phyloP scores from a whole-genome alignment of 2,888 invertebrate species.

The Dynastes grantii region DNA sequence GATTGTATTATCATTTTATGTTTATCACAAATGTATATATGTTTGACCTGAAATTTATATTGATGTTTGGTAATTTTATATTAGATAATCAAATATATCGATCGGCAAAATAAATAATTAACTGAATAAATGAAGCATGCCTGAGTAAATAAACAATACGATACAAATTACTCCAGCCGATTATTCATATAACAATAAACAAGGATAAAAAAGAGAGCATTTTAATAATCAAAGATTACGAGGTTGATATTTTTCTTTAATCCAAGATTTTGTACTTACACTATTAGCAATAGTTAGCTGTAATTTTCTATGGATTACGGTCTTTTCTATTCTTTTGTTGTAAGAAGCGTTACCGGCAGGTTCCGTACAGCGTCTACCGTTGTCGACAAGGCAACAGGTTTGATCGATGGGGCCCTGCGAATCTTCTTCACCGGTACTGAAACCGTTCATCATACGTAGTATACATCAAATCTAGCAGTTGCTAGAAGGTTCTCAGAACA shows the following conservation, averaged over 20 bases:
- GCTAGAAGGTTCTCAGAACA: slow-evolving; percentile 5
- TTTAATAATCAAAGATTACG: not conserved
- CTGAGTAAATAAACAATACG: slow-evolving; percentile 25
- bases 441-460: slow-evolving; percentile 81
- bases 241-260: not conserved
- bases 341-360: slow-evolving; percentile 96
- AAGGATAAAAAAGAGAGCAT: too few species aligned
- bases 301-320: slow-evolving; percentile 91
- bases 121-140: too few species aligned
- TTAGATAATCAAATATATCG: too few species aligned
- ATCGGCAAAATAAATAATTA: too few species aligned
- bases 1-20: slow-evolving; percentile 97
- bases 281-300: slow-evolving; percentile 89
- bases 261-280: slow-evolving; percentile 71
- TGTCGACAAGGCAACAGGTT: slow-evolving; percentile 94
- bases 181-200: too few species aligned
- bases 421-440: slow-evolving; percentile 93
- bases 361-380: slow-evolving; percentile 88
- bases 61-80: too few species aligned
- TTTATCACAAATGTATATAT: slow-evolving; percentile 97
- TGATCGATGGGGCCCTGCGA: slow-evolving; percentile 90
- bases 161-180: not conserved
- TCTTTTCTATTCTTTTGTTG: slow-evolving; percentile 97
- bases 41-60: slow-evolving; percentile 81
- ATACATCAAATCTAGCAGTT: slow-evolving; percentile 35